Percentiles rank a stretch among this genome's conserved stretches.
phyloP scores from a whole-genome alignment of 2,113 vertebrate genomes.

The Channa maculata region DNA sequence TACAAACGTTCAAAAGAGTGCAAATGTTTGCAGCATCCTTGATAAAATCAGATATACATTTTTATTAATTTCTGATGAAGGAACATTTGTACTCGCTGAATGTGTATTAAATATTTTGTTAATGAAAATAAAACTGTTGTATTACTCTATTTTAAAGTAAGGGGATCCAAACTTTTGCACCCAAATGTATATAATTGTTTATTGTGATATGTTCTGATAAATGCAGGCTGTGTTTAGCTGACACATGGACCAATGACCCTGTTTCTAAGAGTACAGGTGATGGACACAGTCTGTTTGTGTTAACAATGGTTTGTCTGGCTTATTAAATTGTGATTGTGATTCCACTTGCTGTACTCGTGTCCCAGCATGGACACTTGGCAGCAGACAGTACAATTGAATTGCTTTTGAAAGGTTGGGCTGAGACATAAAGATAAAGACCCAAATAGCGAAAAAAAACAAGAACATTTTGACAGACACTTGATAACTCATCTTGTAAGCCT shows the following conservation, averaged over 20 bases:
- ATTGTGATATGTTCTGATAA: neutral
- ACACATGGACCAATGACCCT: neutral
- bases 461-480: too few relatives aligned
- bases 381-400: neutral
- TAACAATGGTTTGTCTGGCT: neutral
- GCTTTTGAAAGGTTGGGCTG: neutral
- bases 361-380: constrained; percentile 4
- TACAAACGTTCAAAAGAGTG: too few relatives aligned
- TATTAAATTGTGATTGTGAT: neutral
- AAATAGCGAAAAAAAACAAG: too few relatives aligned
- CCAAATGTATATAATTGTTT: neutral
- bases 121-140: too few relatives aligned
- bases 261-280: neutral
- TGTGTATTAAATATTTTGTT: too few relatives aligned
- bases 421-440: neutral
- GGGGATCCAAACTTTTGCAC: too few relatives aligned
- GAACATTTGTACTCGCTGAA: too few relatives aligned
- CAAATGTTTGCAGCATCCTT: too few relatives aligned
- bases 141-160: too few relatives aligned
- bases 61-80: too few relatives aligned
- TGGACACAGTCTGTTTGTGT: neutral
- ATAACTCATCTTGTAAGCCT: too few relatives aligned
- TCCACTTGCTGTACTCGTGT: constrained; percentile 5
- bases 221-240: constrained; percentile 1
- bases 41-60: too few relatives aligned